Evolutionary conservation across 2,113 vertebrate genomes (phyloP), one percentile per base, ranked within the genome.

Genomic region (Xenopus tropicalis): DNA sequence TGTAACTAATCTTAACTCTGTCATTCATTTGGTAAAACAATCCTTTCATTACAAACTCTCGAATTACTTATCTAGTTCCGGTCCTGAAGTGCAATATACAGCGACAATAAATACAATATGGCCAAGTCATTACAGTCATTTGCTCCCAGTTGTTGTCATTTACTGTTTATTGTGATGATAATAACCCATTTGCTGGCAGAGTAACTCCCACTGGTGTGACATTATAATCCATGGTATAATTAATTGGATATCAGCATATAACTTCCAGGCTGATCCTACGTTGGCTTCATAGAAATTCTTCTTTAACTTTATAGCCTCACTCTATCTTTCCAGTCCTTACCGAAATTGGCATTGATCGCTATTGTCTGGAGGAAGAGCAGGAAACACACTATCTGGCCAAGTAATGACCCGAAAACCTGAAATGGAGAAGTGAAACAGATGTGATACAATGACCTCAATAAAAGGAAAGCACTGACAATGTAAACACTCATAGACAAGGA

Each of bases 131-230:
- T 48, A 5, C 6, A 48, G 46, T 48, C 16, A 5, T 11, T 37
- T 37, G 29, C 2, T 37, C 10, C 29, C 29, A 37, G n/a, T n/a
- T 9, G 54, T 57, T 57, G 9, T 9, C 16, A 19, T 20, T 57
- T 57, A 17, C 54, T 7, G 17, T 17, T 19, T 5, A 57, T n/a
- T 21, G 4, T 37, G 56, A 19, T 22, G 24, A 29, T 56, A 74
- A 67, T 74, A 74, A 74, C 64, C 72, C 65, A 14, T 74, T 67
- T 66, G 43, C 44, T 61, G 56, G 23, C 43, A 59, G 56, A 73
- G 43, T 48, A 57, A 37, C 24, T 44, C 37, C 71, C 43, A 16
- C 13, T 25, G 44, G 56, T 46, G 58, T 12, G 46, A 51, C 19
- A 13, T 16, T 14, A 51, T 22, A 46, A 74, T 68, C 44, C 72